These are phyloP conservation scores for Rhabdomys dilectus DNA, from an alignment of 2,113 vertebrate genomes.

Conservation along the genomic window DNA sequence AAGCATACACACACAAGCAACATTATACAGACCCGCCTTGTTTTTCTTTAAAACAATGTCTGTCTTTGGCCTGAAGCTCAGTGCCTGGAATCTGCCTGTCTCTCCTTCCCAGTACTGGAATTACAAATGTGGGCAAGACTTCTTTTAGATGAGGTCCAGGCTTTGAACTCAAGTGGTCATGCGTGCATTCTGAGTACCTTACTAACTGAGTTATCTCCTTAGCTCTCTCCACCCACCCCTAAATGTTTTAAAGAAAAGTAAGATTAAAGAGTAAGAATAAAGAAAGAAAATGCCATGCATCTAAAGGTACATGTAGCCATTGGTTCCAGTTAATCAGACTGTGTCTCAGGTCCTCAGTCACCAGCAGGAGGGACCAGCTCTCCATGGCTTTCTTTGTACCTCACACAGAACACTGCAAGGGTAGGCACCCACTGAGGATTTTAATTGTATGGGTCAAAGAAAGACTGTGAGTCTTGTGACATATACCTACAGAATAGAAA, in stretches of 20 bases:
- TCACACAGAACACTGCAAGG: accelerated
- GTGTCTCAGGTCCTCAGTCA: background rate
- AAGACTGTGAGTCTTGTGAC: background rate
- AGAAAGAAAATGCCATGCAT: accelerated
- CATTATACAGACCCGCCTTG: background rate
- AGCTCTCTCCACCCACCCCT: background rate
- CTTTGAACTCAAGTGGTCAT: background rate
- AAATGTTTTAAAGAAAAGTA: background rate
- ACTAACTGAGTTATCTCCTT: background rate
- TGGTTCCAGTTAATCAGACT: background rate
- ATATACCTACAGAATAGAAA: background rate
- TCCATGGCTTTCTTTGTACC: accelerated
- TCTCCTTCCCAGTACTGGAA: background rate
- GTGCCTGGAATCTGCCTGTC: background rate
- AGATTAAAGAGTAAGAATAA: background rate
- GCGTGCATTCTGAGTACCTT: accelerated
- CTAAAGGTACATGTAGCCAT: accelerated
- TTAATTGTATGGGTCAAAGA: accelerated
- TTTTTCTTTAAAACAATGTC: background rate
- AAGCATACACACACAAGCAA: background rate
- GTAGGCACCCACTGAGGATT: accelerated
- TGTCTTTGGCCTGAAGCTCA: background rate
- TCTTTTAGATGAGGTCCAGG: background rate
- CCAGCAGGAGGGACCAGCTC: background rate
- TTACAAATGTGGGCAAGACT: background rate